phyloP scores from a whole-genome alignment of 37 sponge, comb jelly and placozoan genomes.

The Tethya wilhelma region DNA sequence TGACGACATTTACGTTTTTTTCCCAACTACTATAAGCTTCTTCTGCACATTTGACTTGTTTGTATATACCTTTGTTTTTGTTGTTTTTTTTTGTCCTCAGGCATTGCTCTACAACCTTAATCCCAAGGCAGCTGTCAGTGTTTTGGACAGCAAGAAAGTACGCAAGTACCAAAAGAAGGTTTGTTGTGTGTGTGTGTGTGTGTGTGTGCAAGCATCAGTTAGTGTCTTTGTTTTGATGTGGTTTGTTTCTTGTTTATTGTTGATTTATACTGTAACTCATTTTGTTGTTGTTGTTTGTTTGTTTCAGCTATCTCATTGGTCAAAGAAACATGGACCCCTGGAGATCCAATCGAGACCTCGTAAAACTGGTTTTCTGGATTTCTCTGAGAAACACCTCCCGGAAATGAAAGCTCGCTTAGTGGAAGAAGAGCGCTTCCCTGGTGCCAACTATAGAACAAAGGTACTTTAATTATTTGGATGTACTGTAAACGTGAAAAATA shows the following conservation, averaged over 20 bases:
- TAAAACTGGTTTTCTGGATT: conserved; percentile 52
- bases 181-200: not conserved
- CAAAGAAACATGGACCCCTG: conserved; percentile 6
- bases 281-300: no score
- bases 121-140: conserved; percentile 38
- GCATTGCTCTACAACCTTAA: conserved; percentile 50
- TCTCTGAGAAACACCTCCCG: conserved; percentile 58
- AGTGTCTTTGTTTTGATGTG: not conserved
- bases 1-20: no score
- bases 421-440: not conserved
- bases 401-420: conserved; percentile 8
- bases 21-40: no score
- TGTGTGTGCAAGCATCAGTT: not conserved
- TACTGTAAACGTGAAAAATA: no score
- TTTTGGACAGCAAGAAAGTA: conserved; percentile 34
- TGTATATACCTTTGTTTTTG: no score
- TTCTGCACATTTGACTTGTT: no score
- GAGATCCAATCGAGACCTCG: not conserved
- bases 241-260: no score
- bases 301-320: conserved; percentile 69
- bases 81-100: conserved; percentile 12
- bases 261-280: no score
- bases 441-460: conserved; percentile 23
- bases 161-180: conserved; percentile 66
- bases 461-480: not conserved